Percentiles rank a stretch among this genome's conserved stretches.
phyloP scores from a whole-genome alignment of 2,888 invertebrate species.

The Orgyia antiqua region DNA sequence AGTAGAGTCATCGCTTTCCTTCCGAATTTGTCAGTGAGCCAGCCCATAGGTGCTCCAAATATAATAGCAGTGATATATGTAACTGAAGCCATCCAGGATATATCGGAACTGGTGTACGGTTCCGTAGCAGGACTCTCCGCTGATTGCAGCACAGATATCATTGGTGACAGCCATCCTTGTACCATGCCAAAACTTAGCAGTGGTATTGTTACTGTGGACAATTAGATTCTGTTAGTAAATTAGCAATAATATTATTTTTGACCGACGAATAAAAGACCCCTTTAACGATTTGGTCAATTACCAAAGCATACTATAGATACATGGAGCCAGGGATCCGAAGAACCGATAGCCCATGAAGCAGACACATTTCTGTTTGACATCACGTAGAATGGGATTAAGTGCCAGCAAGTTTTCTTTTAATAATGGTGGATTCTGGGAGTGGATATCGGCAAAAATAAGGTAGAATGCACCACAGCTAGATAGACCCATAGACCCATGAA shows the following conservation, averaged over 20 bases:
- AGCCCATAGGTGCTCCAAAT: constrained; percentile 65
- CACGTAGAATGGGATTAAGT: too few species aligned
- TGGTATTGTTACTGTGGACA: constrained; percentile 59
- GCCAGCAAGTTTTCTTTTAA: too few species aligned
- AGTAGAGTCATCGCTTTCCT: constrained; percentile 64
- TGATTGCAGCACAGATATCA: constrained; percentile 60
- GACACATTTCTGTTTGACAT: too few species aligned
- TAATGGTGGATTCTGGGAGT: too few species aligned
- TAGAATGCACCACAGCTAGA: too few species aligned
- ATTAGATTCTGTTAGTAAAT: constrained; percentile 2
- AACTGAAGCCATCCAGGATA: constrained; percentile 67
- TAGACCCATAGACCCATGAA: too few species aligned
- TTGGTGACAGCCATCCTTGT: constrained; percentile 70
- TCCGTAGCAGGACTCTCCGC: constrained; percentile 46
- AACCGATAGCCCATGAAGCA: too few species aligned
- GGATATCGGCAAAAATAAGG: too few species aligned
- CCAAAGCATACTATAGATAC: too few species aligned
- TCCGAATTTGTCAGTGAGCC: constrained; percentile 61
- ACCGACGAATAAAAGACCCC: not conserved
- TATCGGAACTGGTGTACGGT: constrained; percentile 50
- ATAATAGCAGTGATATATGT: constrained; percentile 69
- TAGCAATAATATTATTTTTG: not conserved
- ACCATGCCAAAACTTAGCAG: constrained; percentile 68
- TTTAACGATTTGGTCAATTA: not conserved
- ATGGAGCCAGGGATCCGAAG: too few species aligned